Conservation (phyloP, 2,113 vertebrate species). For the Axis porcinus region DNA sequence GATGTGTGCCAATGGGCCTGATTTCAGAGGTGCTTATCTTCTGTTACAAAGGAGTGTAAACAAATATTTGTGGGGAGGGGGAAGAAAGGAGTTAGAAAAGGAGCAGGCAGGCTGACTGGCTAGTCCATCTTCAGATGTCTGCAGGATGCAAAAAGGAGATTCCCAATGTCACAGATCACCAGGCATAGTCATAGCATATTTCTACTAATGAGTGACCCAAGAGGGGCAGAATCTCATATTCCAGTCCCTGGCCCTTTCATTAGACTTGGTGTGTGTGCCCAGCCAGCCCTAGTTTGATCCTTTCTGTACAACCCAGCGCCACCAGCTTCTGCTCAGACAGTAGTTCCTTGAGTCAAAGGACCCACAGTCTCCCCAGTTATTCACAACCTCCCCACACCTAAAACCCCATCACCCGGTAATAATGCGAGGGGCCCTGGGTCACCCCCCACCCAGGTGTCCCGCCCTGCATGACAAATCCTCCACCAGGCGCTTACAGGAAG, state of each 20-base stretch:
- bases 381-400: accelerated
- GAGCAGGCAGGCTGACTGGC: not conserved
- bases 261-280: not conserved
- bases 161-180: not conserved
- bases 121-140: not conserved
- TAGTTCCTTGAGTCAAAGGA: not conserved
- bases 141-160: not conserved
- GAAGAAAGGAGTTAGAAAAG: not conserved
- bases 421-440: not conserved
- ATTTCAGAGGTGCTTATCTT: slow-evolving; percentile 35
- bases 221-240: not conserved
- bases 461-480: not conserved
- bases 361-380: not conserved
- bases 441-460: too few relatives aligned
- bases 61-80: not conserved
- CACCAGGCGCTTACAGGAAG: not conserved
- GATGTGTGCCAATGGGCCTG: not conserved
- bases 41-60: slow-evolving; percentile 14
- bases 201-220: not conserved
- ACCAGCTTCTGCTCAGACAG: not conserved
- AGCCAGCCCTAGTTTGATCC: not conserved
- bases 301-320: not conserved
- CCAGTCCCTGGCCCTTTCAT: not conserved
- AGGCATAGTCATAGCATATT: not conserved
- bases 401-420: not conserved